Base-by-base conservation (phyloP, 1,140 invertebrate genomes). In the Drosophila grimshawi region DNA sequence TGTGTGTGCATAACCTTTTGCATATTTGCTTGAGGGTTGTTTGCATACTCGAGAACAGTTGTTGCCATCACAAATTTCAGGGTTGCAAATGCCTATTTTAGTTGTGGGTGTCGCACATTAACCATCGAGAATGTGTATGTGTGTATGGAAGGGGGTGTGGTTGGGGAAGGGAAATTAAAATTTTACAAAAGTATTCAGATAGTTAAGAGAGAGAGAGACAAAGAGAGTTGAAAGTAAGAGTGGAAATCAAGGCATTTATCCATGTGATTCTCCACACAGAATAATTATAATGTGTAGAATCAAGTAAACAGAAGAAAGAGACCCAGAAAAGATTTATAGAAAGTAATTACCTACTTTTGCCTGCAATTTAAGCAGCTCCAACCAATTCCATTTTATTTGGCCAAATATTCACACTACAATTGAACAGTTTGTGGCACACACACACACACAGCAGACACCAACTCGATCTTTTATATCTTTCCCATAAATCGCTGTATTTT, bases 401-500 rank as follows among this genome's bases (percentile, higher is more conserved):
- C 19, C 19, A 46, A 29, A n/a, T 37, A 32, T 33, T 27, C 49
- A 62, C 7, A 2, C 7, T 3, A 60, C 55, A 62, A 53, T 69
- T 69, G 57, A 57, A 61, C 53, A 52, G 35, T 35, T 49, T 39
- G 3, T 11, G 6, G 7, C 2, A 53, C 35, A 49, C 6, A 6
- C 35, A 49, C 6, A 6, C 39, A 30, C 45, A 48, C 19, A 19
- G 19, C 19, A 19, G 19, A 19, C 19, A 19, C 19, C 19, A 19
- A 19, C 43, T 35, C 37, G 37, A 43, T 61, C 19, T 56, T 35
- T 53, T 65, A 32, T 85, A 85, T 85, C 81, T 81, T 85, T 85
- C 74, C 73, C 65, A 86, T 86, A 76, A 86, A 86, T 86, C 75
- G 75, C 45, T 73, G 74, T 73, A 86, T 75, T 81, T 76, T 73